Percentiles rank a stretch among this genome's conserved stretches.
phyloP scores from a whole-genome alignment of 2,888 invertebrate species.

The Orthonevra nobilis region DNA sequence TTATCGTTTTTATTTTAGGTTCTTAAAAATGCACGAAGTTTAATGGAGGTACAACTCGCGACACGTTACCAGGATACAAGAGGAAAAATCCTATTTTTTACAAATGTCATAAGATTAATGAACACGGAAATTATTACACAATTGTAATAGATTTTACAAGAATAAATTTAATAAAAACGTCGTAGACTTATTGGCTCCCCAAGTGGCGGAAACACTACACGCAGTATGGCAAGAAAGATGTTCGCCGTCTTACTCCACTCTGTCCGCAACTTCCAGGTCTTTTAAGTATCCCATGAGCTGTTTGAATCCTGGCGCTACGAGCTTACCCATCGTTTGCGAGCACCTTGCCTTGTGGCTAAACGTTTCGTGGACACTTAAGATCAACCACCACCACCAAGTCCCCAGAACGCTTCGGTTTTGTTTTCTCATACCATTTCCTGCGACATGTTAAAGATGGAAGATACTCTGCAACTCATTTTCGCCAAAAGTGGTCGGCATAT shows the following conservation, averaged over 20 bases:
- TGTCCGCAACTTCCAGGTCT: constrained; percentile 29
- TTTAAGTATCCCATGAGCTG: constrained; percentile 7
- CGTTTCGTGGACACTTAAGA: constrained; percentile 47
- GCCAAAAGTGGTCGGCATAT: constrained; percentile 28
- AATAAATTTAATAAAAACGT: too few species aligned
- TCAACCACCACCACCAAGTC: constrained; percentile 58
- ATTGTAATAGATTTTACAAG: too few species aligned
- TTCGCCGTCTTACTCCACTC: constrained; percentile 39
- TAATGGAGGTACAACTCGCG: too few species aligned
- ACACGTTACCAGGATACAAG: too few species aligned
- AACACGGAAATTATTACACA: too few species aligned
- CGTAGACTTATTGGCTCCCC: too few species aligned
- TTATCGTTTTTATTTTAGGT: too few species aligned
- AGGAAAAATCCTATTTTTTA: too few species aligned
- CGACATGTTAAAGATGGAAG: constrained; percentile 35
- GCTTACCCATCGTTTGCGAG: constrained; percentile 65
- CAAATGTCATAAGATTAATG: too few species aligned
- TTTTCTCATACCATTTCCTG: constrained; percentile 44
- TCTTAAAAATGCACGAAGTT: too few species aligned
- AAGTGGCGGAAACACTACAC: constrained; percentile 37
- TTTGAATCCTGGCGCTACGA: constrained; percentile 34
- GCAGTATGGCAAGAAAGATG: constrained; percentile 45
- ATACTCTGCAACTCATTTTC: constrained; percentile 34
- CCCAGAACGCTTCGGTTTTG: constrained; percentile 17
- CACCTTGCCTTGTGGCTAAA: constrained; percentile 67